Base-by-base conservation (phyloP, 53 echinoderm and acorn worm genomes). In the Patiria pectinifera region DNA sequence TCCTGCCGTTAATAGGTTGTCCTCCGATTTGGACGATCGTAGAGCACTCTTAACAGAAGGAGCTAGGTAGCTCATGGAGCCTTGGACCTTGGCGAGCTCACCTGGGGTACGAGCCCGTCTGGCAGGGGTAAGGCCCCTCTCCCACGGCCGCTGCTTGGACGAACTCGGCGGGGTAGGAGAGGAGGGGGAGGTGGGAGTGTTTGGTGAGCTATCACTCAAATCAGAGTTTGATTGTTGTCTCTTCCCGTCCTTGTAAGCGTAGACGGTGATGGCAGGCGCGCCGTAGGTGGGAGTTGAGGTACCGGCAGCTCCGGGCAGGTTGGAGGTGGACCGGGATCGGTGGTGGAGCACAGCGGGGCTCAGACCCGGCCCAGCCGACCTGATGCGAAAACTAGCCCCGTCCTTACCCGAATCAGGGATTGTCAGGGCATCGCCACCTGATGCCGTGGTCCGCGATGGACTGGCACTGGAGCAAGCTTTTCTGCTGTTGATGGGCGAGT, bases 71-170 rank as follows among this genome's bases (percentile, higher is more conserved):
- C 94, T 83, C 63, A 92, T 2, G 0, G 84, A 84, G 4, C 84
- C 94, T 44, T 94, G 92, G 15, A 78, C 80, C 70, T 91, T 95
- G 24, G 78, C 91, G 47, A 93, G 76, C 69, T 95, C 93, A 4
- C 26, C 82, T 2, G 95, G 93, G 8, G 93, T 77, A 15, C 91
- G 83, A n/a, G 95, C 86, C 25, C 93, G 82, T 82, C 93, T 91
- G 4, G 70, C 76, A n/a, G 86, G 93, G 49, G 91, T 72, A 6
- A 84, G 75, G 44, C 92, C 93, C 78, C 76, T 16, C 62, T 95
- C 91, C 95, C 95, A 95, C 0, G 93, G 59, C 58, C 90, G 90
- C 80, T 80, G 63, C 7, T 83, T 81, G 81, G 47, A 76, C 8
- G 76, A 76, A n/a, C 25, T 46, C 24, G 80, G 80, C 3, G 59